Conservation (phyloP, 2,888 invertebrate species). For the Lochmaea crataegi region DNA sequence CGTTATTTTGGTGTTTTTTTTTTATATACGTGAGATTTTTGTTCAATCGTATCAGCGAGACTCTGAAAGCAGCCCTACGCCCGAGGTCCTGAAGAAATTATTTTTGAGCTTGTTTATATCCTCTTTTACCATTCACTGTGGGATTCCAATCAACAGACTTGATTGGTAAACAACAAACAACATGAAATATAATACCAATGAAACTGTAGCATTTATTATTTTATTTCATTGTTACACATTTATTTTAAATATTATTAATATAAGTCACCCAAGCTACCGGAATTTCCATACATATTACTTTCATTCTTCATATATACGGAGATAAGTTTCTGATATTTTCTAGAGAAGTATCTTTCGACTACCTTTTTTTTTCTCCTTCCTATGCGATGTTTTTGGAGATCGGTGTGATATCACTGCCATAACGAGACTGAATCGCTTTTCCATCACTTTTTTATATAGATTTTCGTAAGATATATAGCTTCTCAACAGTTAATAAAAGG, state of each 20-base stretch:
- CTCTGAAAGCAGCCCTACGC: too few species aligned
- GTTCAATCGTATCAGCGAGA: too few species aligned
- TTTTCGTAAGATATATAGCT: constrained; percentile 34
- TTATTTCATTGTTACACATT: constrained; percentile 4
- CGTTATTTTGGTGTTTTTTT: too few species aligned
- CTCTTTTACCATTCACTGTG: too few species aligned
- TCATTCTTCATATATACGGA: constrained; percentile 32
- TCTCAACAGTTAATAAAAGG: constrained; percentile 37
- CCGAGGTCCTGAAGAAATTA: too few species aligned
- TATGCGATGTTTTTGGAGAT: constrained; percentile 32
- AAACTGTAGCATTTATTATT: not conserved
- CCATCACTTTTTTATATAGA: constrained; percentile 37
- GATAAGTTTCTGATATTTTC: constrained; percentile 28
- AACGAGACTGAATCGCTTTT: constrained; percentile 34
- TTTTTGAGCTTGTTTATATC: too few species aligned
- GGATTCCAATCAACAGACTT: too few species aligned
- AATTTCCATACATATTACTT: constrained; percentile 42
- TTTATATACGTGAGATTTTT: too few species aligned
- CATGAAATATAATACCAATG: too few species aligned
- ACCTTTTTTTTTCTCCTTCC: constrained; percentile 30
- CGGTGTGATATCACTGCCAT: constrained; percentile 34
- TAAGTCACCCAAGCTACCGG: constrained; percentile 23
- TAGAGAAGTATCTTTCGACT: constrained; percentile 26
- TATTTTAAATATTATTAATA: constrained; percentile 29
- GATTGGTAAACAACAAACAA: too few species aligned